phyloP scores from a whole-genome alignment of 2,797 vertebrate species.

The Myotis myotis region DNA sequence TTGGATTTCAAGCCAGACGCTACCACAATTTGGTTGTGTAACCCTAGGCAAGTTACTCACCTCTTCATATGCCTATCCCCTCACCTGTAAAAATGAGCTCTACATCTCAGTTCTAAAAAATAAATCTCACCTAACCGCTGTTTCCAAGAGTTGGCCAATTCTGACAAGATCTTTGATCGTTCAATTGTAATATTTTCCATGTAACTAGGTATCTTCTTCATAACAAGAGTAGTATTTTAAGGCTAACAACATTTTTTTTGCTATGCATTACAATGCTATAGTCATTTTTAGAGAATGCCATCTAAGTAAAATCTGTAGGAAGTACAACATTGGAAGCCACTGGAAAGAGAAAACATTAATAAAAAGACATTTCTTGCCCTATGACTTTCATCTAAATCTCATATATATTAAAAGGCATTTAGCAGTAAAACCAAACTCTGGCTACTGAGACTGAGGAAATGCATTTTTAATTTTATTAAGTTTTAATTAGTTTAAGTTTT shows the following conservation, averaged over 20 bases:
- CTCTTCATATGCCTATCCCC: background rate
- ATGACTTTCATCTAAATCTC: background rate
- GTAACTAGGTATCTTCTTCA: background rate
- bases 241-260: background rate
- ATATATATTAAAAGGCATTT: background rate
- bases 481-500: slow-evolving; percentile 50
- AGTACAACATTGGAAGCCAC: background rate
- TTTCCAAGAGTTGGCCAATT: slow-evolving; percentile 23
- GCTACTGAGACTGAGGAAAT: background rate
- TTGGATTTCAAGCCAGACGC: background rate
- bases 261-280: background rate
- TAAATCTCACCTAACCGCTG: background rate
- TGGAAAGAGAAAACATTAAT: background rate
- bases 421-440: slow-evolving; percentile 5
- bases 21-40: background rate
- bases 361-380: background rate
- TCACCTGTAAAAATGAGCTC: background rate
- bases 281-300: slow-evolving; percentile 17
- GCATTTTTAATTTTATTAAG: background rate
- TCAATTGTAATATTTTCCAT: background rate
- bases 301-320: background rate
- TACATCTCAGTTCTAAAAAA: background rate
- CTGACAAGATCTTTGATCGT: background rate
- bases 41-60: background rate
- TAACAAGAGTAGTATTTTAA: background rate